phyloP scores from a whole-genome alignment of 2,888 invertebrate species.

The Theretra japonica region DNA sequence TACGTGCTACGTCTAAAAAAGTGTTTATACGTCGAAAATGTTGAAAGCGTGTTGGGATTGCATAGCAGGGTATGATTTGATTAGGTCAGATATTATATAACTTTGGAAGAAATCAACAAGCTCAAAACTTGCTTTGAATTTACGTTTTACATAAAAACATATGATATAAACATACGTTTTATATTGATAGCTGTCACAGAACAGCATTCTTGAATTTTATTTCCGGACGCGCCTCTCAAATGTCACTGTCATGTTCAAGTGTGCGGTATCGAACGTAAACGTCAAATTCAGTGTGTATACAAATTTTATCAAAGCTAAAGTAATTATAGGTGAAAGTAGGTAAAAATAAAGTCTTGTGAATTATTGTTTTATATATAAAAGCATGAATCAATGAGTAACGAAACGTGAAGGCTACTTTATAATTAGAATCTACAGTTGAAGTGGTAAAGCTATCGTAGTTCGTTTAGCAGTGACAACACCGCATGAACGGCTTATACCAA shows the following conservation, averaged over 20 bases:
- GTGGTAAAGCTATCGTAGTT: slow-evolving; percentile 2
- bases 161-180: neutral
- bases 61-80: slow-evolving; percentile 67
- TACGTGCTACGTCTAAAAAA: slow-evolving; percentile 49
- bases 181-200: neutral
- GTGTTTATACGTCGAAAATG: slow-evolving; percentile 62
- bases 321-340: neutral
- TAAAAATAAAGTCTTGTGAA: neutral
- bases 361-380: neutral
- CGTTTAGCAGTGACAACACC: slow-evolving; percentile 5
- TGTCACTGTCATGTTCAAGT: slow-evolving; percentile 8
- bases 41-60: slow-evolving; percentile 79
- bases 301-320: no score
- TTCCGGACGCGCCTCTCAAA: neutral
- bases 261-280: neutral
- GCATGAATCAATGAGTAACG: slow-evolving; percentile 18
- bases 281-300: neutral
- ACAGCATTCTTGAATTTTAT: slow-evolving; percentile 1
- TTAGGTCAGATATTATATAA: slow-evolving; percentile 17
- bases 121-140: neutral
- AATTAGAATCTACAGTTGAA: slow-evolving; percentile 12
- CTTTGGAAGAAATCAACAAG: neutral
- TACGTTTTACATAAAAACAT: neutral
- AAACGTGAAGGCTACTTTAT: slow-evolving; percentile 7
- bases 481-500: neutral